Base-by-base conservation (phyloP, 2,113 vertebrate genomes). In the Tympanuchus pallidicinctus region DNA sequence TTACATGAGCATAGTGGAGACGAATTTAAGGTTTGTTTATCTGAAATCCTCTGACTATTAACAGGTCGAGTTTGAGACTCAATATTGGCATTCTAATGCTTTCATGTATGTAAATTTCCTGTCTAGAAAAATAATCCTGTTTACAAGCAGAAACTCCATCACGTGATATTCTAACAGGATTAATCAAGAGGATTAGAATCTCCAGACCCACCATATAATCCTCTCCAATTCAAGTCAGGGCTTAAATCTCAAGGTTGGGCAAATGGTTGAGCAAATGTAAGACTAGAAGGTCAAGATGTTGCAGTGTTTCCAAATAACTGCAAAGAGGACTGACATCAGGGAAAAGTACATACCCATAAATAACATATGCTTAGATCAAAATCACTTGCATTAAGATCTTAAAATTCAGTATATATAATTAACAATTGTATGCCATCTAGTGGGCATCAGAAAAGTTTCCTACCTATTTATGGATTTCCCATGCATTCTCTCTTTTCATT, bases 381-480 rank as follows among this genome's bases (percentile, higher is more conserved):
- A 79, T n/a, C 70, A 63, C 48, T 40, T 43, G 22, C 18, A 19
- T 42, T 81, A 50, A 36, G 77, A 67, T 34, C 21, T 75, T 40
- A 22, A 34, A 5, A 18, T 15, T 30, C 50, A 27, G 27, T 24
- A 7, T 20, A 1, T 40, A 84, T 82, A n/a, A 91, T 85, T 93
- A 92, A 71, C 90, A 75, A 24, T 67, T 2, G 5, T 78, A 1
- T 92, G 96, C 95, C 95, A 96, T 92, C 97, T 97, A 96, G 93
- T 92, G 97, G 90, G 50, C 81, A 32, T 3, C 57, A 43, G 18
- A 3, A 34, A 40, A 74, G 73, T 10, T 27, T 56, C 70, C 47
- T 38, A 50, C 57, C 24, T 14, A 1, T 7, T 32, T 1, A 47
- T 8, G 40, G 36, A 54, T 82, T 82, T 66, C 40, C 38, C 28